Evolutionary conservation across 2,888 invertebrate genomes (phyloP), one percentile per base, ranked within the genome.

Genomic region (Lycocerus yunnanus): DNA sequence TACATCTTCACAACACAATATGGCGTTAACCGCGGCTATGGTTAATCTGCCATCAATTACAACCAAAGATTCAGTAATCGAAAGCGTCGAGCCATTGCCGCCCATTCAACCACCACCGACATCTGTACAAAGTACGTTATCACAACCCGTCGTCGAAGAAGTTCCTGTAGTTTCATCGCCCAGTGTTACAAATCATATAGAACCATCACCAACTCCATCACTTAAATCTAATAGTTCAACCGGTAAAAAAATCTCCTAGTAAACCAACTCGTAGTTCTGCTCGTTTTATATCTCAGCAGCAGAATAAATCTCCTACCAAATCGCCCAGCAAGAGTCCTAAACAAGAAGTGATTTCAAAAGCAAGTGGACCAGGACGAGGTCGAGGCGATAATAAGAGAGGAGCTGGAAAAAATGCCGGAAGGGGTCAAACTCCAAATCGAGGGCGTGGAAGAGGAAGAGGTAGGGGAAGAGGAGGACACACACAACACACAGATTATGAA

Each of bases 11-110:
- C 93, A 94, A 73, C 94, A 94, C 84, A 95, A 95, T 82, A 91
- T 95, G 88, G 94, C 94, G 1, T 86, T 95, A 11, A 95, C 94
- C 0, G 93, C 94, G 10, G 93, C 94, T 1, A 93, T 95, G 91
- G 93, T 94, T 13, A 93, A 94, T 68, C 91, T 93, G 3, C 91
- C 91, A 1, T 89, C 90, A 1, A 89, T 90, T 5, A 84, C 84
- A 5, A 76, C 80, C 1, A 83, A 82, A 76, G 82, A 82, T 63
- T 77, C 79, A 14, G 13, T 60, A 15, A 24, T 58, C 10, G 78
- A 78, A 10, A 74, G 66, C 68, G 68, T 16, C 72, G 43, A 15
- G 24, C 68, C 27, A 9, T 14, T 15, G 11, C n/a, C 16, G n/a
- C 59, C 24, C 10, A 18, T 15, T n/a, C 27, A n/a, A 9, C 18